Base-by-base conservation (phyloP, 2,113 vertebrate genomes). In the Lycaon pictus region DNA sequence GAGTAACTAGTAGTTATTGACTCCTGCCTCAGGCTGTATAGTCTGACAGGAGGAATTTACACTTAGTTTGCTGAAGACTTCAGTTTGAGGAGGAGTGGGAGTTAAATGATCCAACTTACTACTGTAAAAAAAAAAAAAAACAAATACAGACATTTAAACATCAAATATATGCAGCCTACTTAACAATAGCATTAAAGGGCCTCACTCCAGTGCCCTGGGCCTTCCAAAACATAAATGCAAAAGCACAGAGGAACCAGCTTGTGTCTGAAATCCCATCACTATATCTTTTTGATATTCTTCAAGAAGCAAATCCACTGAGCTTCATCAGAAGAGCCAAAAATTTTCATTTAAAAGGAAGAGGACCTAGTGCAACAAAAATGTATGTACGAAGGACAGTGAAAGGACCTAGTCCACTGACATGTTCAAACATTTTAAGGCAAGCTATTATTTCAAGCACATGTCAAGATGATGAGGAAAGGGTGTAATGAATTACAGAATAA, bases 401-500 rank as follows among this genome's bases (percentile, higher is more conserved):
- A 90, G 83, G 80, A 92, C 22, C 71, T 81, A 62, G 20, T 22
- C 56, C 62, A 67, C 32, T 48, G 62, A 91, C 88, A 58, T 83
- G 84, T 88, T 94, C 60, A 53, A 76, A 96, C 88, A 37, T 88
- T 86, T 72, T 88, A 90, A 96, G 35, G 76, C 94, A 96, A 97
- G 90, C 94, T 94, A 35, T 92, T 96, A 96, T 96, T 97, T 96
- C 65, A 88, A 94, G 94, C 80, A 94, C 82, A 97, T 96, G 96
- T 93, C 92, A 90, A 88, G 80, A 97, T 16, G 60, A 96, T 88
- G 56, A 76, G 94, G 77, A 74, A 53, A 67, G 81, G 58, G 48
- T 71, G n/a, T 93, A 97, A 97, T 97, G 97, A 96, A 96, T 98
- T 98, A 67, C 74, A 96, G 74, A 89, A 88, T 81, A 90, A 87